Conservation (phyloP, 2,888 invertebrate genomes). For the Notodonta dromedarius region DNA sequence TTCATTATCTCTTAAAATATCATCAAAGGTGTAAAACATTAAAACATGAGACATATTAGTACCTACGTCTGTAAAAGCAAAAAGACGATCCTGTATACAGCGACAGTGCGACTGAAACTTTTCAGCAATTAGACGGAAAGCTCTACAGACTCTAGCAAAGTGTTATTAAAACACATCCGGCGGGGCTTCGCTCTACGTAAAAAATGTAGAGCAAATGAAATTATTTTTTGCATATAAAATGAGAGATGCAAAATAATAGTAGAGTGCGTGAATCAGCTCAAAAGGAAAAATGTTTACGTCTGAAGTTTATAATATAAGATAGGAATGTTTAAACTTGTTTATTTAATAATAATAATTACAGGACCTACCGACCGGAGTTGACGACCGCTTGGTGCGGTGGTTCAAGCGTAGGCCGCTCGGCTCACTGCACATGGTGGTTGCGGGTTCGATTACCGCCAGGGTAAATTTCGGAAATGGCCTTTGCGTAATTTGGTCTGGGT, state of each 20-base stretch:
- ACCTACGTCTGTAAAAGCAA: slow-evolving; percentile 11
- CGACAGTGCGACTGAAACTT: slow-evolving; percentile 26
- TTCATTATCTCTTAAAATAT: not conserved
- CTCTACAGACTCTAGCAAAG: slow-evolving; percentile 30
- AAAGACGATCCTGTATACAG: slow-evolving; percentile 1
- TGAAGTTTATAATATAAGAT: no score
- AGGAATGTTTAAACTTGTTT: no score
- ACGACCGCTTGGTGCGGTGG: no score
- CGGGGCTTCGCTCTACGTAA: slow-evolving; percentile 27
- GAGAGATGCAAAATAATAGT: slow-evolving; percentile 22
- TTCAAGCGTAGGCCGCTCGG: no score
- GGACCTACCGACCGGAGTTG: no score
- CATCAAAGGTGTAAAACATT: not conserved
- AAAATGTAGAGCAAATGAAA: slow-evolving; percentile 32
- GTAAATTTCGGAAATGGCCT: no score
- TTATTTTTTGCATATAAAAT: slow-evolving; percentile 27
- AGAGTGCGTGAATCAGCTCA: slow-evolving; percentile 24
- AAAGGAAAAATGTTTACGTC: slow-evolving; percentile 1
- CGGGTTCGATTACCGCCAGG: no score
- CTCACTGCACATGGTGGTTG: no score
- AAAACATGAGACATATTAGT: not conserved
- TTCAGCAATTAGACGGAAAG: slow-evolving; percentile 48
- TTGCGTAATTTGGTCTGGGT: no score
- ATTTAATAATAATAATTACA: no score
- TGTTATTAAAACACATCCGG: slow-evolving; percentile 46